Base-by-base conservation (phyloP, 2,888 invertebrate species). In the Cenopis cana region DNA sequence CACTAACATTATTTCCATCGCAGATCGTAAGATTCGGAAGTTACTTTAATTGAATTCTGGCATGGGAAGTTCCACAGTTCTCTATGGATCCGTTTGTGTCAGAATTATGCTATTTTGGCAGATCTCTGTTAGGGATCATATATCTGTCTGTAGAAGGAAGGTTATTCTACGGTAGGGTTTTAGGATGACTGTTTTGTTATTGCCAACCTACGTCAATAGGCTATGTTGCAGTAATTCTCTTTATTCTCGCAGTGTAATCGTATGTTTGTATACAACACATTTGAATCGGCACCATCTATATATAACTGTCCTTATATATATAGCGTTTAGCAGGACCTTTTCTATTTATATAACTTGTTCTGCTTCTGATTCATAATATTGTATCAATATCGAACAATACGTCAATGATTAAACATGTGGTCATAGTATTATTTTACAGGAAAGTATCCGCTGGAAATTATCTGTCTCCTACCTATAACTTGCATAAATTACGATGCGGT, bases 341-440 rank as follows among this genome's bases (percentile, higher is more conserved):
- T 41, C 41, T 41, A 41, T 20, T 24, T 41, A 17, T 24, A 50
- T 18, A 11, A 18, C 18, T 17, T 50, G 11, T 18, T 20, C 14
- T 4, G 59, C n/a, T 24, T 59, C 20, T 59, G 59, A 59, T 20
- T 59, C 59, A 59, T 38, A 9, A 12, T 10, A n/a, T 14, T 46
- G 46, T n/a, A 8, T 46, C n/a, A n/a, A 59, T 38, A 59, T 41
- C 41, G 41, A 59, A 59, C 38, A 59, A 20, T 38, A 33, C 18
- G 14, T 38, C 38, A 41, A 20, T 57, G 8, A 57, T 59, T 38
- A 38, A 41, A 41, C 41, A 59, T 41, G 41, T 41, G 59, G 24
- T 59, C 59, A 41, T 41, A 57, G 57, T 57, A 8, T 57, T 36
- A 36, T 57, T 57, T 57, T 57, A 56, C 36, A 36, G 56, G 36